Evolutionary conservation across 2,888 invertebrate genomes (phyloP), one percentile per base, ranked within the genome.

Genomic region (Acrobasis repandana): DNA sequence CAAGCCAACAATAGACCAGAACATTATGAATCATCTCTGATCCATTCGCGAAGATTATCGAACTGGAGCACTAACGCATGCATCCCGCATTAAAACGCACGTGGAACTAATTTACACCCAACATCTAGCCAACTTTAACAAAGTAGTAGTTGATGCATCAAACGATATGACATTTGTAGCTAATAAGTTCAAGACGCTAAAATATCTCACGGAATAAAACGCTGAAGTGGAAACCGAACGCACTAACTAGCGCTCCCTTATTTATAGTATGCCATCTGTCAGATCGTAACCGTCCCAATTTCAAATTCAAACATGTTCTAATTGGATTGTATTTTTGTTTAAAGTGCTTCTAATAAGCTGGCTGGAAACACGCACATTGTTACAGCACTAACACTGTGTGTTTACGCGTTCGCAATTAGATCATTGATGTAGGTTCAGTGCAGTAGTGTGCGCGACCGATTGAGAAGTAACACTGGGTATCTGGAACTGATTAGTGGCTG

Each of bases 271-370:
- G 78, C 87, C 89, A 91, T 92, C 86, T 90, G 90, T 91, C 91
- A 90, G 86, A 84, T 83, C 75, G 84, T 86, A 85, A 85, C 83
- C 79, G 88, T 83, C 80, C 88, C 86, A 83, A 86, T 86, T 90
- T 88, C 84, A 82, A 86, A 86, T 87, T 86, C 85, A 85, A 88
- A 87, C 84, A 81, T 78, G 81, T 84, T 88, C 85, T 89, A 92
- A 90, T 91, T 91, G 88, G 91, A 85, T 86, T 86, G 86, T 90
- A 89, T 90, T 92, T 92, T 88, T 86, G 85, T 88, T 90, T 83
- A 84, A 83, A 88, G 85, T 88, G 80, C 79, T 81, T 82, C 83
- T 88, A 89, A 89, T 90, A 90, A 88, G 88, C 81, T 80, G 80
- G 79, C 76, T 78, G 79, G 80, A 78, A 83, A 79, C 82, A 82